These are phyloP conservation scores for Syngnathus scovelli DNA, from an alignment of 2,113 vertebrate genomes.

Conservation along the genomic window DNA sequence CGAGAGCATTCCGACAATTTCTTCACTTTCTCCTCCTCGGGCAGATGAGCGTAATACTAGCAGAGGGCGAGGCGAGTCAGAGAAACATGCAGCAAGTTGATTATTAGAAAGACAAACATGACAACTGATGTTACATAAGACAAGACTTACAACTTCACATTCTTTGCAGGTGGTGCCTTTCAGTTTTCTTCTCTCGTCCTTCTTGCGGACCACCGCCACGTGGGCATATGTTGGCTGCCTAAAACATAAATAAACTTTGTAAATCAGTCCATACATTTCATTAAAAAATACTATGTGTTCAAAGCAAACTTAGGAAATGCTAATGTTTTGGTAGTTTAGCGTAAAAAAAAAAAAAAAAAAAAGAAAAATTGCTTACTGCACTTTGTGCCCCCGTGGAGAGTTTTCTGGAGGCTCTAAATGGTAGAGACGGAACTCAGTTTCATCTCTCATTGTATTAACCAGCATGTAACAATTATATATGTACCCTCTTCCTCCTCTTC, in stretches of 20 bases:
- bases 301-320: neutral
- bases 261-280: too few relatives aligned
- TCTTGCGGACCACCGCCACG: constrained; percentile 89
- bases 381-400: neutral
- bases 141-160: constrained; percentile 85
- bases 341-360: neutral
- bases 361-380: neutral
- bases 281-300: neutral
- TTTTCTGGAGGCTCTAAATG: neutral
- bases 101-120: neutral
- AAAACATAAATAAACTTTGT: constrained; percentile 2
- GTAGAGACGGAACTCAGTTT: neutral
- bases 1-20: constrained; percentile 88
- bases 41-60: constrained; percentile 89
- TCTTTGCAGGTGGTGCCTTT: constrained; percentile 92
- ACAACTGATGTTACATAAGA: accelerated
- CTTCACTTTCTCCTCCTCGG: constrained; percentile 82
- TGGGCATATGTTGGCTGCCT: constrained; percentile 77
- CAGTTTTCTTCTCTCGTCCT: constrained; percentile 90
- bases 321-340: neutral
- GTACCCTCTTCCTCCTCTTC: neutral
- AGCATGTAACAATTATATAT: too few relatives aligned
- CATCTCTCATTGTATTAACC: neutral
- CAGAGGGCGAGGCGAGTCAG: neutral
- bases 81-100: neutral